These are phyloP conservation scores for Dioctria rufipes DNA, from an alignment of 2,888 invertebrate species.

Conservation along the genomic window DNA sequence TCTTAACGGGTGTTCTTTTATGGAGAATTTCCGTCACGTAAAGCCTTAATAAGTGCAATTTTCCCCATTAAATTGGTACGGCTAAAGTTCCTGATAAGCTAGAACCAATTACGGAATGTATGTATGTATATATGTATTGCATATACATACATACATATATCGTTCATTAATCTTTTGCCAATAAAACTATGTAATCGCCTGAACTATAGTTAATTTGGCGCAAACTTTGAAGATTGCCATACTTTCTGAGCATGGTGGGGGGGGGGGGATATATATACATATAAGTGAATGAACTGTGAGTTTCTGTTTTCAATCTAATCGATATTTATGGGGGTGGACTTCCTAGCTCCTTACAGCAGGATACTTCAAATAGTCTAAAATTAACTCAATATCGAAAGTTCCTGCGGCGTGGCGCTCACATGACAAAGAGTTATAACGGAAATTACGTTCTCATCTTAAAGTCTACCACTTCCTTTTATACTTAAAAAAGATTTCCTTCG, in stretches of 20 bases:
- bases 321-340: no score
- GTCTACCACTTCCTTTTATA: conserved; percentile 2
- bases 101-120: not conserved
- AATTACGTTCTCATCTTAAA: conserved; percentile 23
- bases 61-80: conserved; percentile 1
- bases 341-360: no score
- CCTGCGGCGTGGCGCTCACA: conserved; percentile 31
- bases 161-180: not conserved
- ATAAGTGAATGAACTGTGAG: no score
- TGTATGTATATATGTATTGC: no score
- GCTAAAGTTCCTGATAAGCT: not conserved
- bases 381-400: conserved; percentile 24
- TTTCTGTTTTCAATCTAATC: not conserved
- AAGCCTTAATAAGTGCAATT: conserved; percentile 20
- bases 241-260: no score
- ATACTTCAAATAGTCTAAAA: conserved; percentile 30
- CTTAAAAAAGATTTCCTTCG: no score
- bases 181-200: conserved; percentile 26
- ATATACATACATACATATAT: no score
- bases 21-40: conserved; percentile 36
- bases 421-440: conserved; percentile 36
- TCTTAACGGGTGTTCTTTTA: conserved; percentile 26
- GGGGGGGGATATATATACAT: no score
- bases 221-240: not conserved
- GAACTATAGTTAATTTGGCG: not conserved